A percentile compares a stretch with the other conserved stretches of the same genome.
Evolutionary conservation across 2,888 invertebrate genomes (phyloP).

Genomic region (Pollenia angustigena): DNA sequence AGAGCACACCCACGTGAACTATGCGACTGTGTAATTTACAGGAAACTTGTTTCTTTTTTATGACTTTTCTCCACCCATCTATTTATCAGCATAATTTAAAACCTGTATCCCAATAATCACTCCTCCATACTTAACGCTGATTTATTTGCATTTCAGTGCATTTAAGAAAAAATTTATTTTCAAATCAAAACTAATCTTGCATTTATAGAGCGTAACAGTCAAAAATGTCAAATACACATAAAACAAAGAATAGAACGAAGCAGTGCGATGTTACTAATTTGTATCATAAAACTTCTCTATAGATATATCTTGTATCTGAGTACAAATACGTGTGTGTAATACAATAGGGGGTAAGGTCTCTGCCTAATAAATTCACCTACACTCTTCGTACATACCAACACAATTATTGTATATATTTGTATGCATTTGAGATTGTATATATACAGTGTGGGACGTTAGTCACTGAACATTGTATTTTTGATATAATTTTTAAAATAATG

Average conservation of each 20-base stretch:
- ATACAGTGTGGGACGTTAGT: background rate
- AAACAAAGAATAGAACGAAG: constrained; percentile 4
- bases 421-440: background rate
- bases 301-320: background rate
- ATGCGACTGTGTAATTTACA: constrained; percentile 25
- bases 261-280: constrained; percentile 34
- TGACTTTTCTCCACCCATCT: constrained; percentile 36
- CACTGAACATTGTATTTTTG: too few relatives aligned
- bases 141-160: constrained; percentile 67
- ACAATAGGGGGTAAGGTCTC: constrained; percentile 12
- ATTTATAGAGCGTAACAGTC: constrained; percentile 36
- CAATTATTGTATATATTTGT: background rate
- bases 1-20: constrained; percentile 20
- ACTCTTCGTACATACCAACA: background rate
- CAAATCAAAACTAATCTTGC: constrained; percentile 52
- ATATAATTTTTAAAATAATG: too few relatives aligned
- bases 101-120: constrained; percentile 65
- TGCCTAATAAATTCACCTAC: constrained; percentile 19
- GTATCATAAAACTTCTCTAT: constrained; percentile 48
- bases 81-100: constrained; percentile 59
- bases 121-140: constrained; percentile 56
- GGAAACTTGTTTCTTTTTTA: constrained; percentile 1
- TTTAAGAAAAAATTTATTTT: constrained; percentile 49
- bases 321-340: background rate
- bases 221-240: background rate